Evolutionary conservation across 2,797 vertebrate species (phyloP), one percentile per base, ranked within the genome.

Genomic region (Choloepus didactylus): DNA sequence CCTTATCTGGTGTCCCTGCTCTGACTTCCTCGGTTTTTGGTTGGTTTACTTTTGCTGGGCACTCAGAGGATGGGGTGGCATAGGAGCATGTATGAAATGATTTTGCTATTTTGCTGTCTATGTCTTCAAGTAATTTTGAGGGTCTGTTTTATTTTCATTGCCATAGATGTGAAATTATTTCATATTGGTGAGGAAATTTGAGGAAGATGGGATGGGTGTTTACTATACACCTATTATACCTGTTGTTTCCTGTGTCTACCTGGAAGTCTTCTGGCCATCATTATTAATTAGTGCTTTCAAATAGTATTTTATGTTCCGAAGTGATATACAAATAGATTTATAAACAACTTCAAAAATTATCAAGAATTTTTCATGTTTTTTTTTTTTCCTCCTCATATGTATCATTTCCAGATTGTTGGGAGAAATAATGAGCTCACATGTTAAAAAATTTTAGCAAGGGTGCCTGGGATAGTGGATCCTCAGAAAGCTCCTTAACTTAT

Each of bases 111-210:
- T 86, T 66, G 19, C 75, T 64, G 92, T 80, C 16, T 54, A 8
- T 89, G n/a, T 66, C 72, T 79, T 76, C 15, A 46, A 72, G 59
- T 82, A n/a, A 79, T 60, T 76, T 70, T 80, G 54, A 46, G 49
- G 73, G 4, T 73, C 16, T 73, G 54, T 19, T 56, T 91, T 84
- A 51, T 93, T 81, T 86, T 21, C 59, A 62, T 85, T 64, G 91
- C 86, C 46, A 15, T 49, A n/a, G 18, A 72, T 19, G 1, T 72
- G 18, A 76, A 87, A 35, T 89, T 62, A 75, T 75, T 88, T 87
- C 29, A 8, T 51, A 54, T n/a, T 73, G 5, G 73, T 67, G 35
- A 14, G 23, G 31, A 77, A 38, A 51, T 89, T 86, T 85, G 6
- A 35, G 31, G 31, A 88, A 66, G 1, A 62, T 19, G 18, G 54